Conservation (phyloP, 2,888 invertebrate species). For the Ennomos erosarius region DNA sequence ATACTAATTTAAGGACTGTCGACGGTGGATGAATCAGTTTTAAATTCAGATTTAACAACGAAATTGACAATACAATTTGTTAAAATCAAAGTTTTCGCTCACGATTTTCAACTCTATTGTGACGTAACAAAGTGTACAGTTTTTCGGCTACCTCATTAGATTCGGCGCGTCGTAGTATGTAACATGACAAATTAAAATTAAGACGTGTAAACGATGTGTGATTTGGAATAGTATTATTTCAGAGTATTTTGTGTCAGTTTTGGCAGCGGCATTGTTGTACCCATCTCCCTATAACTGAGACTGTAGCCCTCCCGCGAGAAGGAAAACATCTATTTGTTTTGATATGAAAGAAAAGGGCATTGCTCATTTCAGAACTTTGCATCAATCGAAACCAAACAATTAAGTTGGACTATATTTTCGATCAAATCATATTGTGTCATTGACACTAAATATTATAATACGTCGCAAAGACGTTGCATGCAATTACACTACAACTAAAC, state of each 20-base stretch:
- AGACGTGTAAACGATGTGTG: constrained; percentile 19
- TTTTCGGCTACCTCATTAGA: constrained; percentile 52
- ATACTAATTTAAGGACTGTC: constrained; percentile 10
- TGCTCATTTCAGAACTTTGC: too few species aligned
- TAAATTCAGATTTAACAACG: constrained; percentile 21
- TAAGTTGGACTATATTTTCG: too few species aligned
- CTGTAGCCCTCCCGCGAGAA: constrained; percentile 63
- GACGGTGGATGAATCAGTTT: constrained; percentile 16
- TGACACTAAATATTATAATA: too few species aligned
- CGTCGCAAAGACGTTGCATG: too few species aligned
- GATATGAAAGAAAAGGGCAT: constrained; percentile 9
- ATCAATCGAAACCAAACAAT: too few species aligned
- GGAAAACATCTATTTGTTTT: constrained; percentile 30
- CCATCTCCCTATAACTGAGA: constrained; percentile 52
- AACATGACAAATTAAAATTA: constrained; percentile 33
- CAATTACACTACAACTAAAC: too few species aligned
- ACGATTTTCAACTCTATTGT: neutral
- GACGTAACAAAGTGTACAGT: constrained; percentile 39
- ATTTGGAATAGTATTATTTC: constrained; percentile 44
- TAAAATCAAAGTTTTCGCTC: constrained; percentile 5
- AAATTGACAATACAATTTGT: constrained; percentile 6
- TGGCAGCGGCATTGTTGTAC: constrained; percentile 58
- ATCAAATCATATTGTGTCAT: too few species aligned
- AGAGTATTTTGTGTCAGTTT: constrained; percentile 42
- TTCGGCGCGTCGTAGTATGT: constrained; percentile 44